Evolutionary conservation across 1,140 invertebrate genomes (phyloP).

Genomic region (Planococcus citri): DNA sequence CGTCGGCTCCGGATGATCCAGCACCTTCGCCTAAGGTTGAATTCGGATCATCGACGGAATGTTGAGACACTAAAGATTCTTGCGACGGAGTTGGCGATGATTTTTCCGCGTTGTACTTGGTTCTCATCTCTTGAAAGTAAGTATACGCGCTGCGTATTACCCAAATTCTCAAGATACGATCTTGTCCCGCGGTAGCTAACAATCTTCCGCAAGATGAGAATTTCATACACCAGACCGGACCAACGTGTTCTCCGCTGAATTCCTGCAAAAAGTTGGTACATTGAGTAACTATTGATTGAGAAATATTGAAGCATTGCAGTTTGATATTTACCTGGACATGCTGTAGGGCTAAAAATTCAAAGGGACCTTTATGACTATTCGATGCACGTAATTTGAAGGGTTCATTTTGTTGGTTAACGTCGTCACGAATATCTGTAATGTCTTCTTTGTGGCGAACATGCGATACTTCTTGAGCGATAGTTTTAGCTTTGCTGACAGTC

Average conservation of each 20-base stretch:
- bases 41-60: constrained; percentile 40
- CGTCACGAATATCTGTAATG: constrained; percentile 69
- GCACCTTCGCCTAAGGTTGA: constrained; percentile 36
- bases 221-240: constrained; percentile 97
- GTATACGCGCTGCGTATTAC: constrained; percentile 72
- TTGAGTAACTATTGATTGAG: not conserved
- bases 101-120: constrained; percentile 80
- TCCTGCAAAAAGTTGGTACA: constrained; percentile 38
- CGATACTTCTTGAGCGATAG: constrained; percentile 66
- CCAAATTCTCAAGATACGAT: constrained; percentile 86
- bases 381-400: constrained; percentile 86
- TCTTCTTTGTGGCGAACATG: constrained; percentile 74
- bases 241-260: constrained; percentile 68
- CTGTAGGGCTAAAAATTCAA: constrained; percentile 75
- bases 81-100: constrained; percentile 79
- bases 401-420: constrained; percentile 57
- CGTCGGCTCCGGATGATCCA: constrained; percentile 21
- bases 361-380: constrained; percentile 89
- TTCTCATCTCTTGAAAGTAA: constrained; percentile 80
- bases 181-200: constrained; percentile 90
- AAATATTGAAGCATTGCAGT: not conserved
- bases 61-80: constrained; percentile 69
- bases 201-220: constrained; percentile 89
- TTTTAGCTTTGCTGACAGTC: constrained; percentile 81
- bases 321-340: constrained; percentile 45